Base-by-base conservation (phyloP, 2,888 invertebrate species). In the Apamea epomidion region DNA sequence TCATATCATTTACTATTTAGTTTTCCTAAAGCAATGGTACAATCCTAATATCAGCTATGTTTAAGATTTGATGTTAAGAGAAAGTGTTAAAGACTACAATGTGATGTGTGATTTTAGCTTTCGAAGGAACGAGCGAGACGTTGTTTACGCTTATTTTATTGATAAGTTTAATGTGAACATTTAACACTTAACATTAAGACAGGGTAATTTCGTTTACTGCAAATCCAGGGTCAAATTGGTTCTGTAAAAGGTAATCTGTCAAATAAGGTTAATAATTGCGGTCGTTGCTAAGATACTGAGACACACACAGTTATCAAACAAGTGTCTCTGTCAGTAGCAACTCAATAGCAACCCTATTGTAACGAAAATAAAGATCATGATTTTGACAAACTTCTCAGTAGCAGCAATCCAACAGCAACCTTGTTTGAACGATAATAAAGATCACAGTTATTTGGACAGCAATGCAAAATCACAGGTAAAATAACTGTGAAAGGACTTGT, bases 1-100 rank as follows among this genome's bases (percentile, higher is more conserved):
- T 89, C 89, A 89, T 89, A 89, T 89, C 89, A 89, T 89, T 89
- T 84, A 74, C 29, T n/a, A 65, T 85, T 88, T 83, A 87, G 77
- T 87, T 88, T 67, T 70, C 42, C 21, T 81, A 76, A 81, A 60
- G 62, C 80, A 75, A 76, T 82, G 82, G 71, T 87, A 85, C 79
- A 86, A 83, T 83, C 60, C 16, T 76, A 42, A 74, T 80, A 83
- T 83, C 77, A 78, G 29, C 74, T 64, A 54, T 81, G 70, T 78
- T 84, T 78, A 75, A 82, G 79, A 74, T 85, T 87, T 76, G 82
- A 83, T 83, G 79, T 83, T 81, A 87, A 76, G 73, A 76, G 68
- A 78, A 85, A 74, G 42, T 87, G 84, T 87, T 62, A 72, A 88
- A 88, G 75, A 88, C 86, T 83, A 86, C 77, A 81, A 76, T 58